phyloP scores from a whole-genome alignment of 2,113 vertebrate species.

The Nycticebus coucang region DNA sequence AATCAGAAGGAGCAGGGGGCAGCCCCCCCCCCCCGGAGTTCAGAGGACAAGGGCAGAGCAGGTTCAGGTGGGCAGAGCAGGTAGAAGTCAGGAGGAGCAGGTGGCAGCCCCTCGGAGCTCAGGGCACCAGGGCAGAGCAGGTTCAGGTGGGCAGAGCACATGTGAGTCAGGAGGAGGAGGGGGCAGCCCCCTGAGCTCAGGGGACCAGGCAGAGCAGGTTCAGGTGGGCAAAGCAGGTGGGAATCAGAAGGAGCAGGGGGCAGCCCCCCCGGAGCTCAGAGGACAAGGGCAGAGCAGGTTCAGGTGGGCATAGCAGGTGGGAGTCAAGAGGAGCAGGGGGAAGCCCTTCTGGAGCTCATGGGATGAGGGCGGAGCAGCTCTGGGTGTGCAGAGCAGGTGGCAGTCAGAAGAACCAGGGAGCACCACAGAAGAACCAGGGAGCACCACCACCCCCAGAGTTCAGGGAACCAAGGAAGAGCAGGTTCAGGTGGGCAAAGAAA shows the following conservation, averaged over 20 bases:
- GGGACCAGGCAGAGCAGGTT: background rate
- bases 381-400: too few relatives aligned
- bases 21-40: too few relatives aligned
- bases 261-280: background rate
- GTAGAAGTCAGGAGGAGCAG: rapidly evolving
- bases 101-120: too few relatives aligned
- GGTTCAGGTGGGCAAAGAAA: too few relatives aligned
- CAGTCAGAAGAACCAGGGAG: rapidly evolving
- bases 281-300: too few relatives aligned
- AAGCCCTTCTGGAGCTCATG: background rate
- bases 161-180: rapidly evolving
- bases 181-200: background rate
- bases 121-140: rapidly evolving
- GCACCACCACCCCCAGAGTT: too few relatives aligned
- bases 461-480: background rate
- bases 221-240: too few relatives aligned
- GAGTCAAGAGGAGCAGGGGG: rapidly evolving
- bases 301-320: too few relatives aligned
- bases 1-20: too few relatives aligned
- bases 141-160: rapidly evolving
- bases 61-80: rapidly evolving
- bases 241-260: rapidly evolving
- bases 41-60: too few relatives aligned
- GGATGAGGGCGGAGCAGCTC: background rate
- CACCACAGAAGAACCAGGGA: too few relatives aligned